Conservation (phyloP, 2,888 invertebrate species). For the Dolomedes plantarius region DNA sequence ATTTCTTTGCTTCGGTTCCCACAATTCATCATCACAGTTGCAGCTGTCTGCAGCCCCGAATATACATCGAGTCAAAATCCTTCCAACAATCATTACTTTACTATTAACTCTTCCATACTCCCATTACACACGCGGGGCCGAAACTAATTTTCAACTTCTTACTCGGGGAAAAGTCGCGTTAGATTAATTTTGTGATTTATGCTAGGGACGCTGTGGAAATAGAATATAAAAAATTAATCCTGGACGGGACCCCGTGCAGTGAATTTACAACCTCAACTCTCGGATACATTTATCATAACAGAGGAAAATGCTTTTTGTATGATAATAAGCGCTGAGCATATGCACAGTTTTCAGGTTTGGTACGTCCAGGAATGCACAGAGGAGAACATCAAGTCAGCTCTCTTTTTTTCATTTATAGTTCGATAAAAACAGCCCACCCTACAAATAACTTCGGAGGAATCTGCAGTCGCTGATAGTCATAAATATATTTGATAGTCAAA, state of each 20-base stretch:
- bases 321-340: not conserved
- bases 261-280: slow-evolving; percentile 36
- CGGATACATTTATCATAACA: slow-evolving; percentile 42
- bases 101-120: not conserved
- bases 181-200: slow-evolving; percentile 56
- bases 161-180: not conserved
- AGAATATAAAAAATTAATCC: slow-evolving; percentile 34
- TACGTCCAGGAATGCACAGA: too few species aligned
- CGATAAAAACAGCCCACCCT: too few species aligned
- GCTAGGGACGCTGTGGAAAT: slow-evolving; percentile 26
- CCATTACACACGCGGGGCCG: not conserved
- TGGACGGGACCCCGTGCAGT: slow-evolving; percentile 22
- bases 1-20: not conserved
- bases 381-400: too few species aligned
- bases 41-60: not conserved
- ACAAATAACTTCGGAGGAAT: too few species aligned
- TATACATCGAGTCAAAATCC: not conserved
- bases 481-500: too few species aligned
- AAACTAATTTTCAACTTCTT: not conserved
- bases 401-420: too few species aligned
- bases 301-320: slow-evolving; percentile 49
- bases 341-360: not conserved
- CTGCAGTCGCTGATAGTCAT: too few species aligned
- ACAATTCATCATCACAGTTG: not conserved
- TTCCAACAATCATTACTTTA: not conserved